Evolutionary conservation across 2,797 vertebrate species (phyloP).

Genomic region (Tenualosa thibaudeaui): DNA sequence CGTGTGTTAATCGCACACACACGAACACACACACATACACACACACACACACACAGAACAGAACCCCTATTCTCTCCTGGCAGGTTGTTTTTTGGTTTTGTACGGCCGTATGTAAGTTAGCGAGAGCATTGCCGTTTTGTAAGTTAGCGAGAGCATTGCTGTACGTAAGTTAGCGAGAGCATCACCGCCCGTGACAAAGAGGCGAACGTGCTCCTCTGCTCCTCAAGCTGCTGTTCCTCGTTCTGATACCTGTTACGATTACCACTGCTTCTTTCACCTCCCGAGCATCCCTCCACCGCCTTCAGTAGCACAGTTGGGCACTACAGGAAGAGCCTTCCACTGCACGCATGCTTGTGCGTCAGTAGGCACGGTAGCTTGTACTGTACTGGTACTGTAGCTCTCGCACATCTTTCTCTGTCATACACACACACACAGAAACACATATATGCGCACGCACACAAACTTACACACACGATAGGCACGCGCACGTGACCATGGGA

Average conservation of each 20-base stretch:
- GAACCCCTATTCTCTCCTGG: not conserved
- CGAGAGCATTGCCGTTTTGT: not conserved
- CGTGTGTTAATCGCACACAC: not conserved
- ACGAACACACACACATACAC: not conserved
- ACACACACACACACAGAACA: too few relatives aligned
- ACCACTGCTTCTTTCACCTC: not conserved
- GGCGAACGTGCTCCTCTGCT: not conserved
- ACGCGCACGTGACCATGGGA: not conserved
- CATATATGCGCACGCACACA: not conserved
- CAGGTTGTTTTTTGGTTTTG: not conserved
- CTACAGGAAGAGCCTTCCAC: not conserved
- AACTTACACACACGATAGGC: not conserved
- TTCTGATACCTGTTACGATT: not conserved
- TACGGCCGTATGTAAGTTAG: not conserved
- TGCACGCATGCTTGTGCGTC: not conserved
- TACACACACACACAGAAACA: slow-evolving; percentile 25
- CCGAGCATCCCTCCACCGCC: slow-evolving; percentile 13
- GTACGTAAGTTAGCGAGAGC: not conserved
- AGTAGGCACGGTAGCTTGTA: slow-evolving; percentile 28
- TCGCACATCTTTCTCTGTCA: not conserved
- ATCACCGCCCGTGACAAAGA: not conserved
- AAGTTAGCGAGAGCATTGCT: not conserved
- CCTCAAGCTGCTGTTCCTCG: not conserved
- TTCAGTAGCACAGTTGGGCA: slow-evolving; percentile 18
- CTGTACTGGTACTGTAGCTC: slow-evolving; percentile 37